Evolutionary conservation across 2,113 vertebrate genomes (phyloP).

Genomic region (Aix galericulata): DNA sequence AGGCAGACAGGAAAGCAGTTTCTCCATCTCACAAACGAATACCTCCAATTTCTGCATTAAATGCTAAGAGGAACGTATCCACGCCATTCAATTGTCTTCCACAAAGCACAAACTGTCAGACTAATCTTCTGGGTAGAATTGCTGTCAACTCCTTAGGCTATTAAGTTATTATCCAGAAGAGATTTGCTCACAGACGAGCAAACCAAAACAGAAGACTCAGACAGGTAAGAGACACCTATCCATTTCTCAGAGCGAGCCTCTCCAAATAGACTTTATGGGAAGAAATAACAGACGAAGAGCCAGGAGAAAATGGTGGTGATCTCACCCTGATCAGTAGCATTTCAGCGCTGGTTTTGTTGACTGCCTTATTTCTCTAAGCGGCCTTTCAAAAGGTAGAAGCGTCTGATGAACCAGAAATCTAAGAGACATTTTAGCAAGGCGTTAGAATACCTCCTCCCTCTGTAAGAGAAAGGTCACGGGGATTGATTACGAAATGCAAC

Average conservation of each 20-base stretch:
- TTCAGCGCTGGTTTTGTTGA: background rate
- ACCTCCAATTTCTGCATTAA: background rate
- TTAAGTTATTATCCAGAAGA: background rate
- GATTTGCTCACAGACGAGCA: background rate
- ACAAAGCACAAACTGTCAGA: background rate
- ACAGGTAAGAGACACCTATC: background rate
- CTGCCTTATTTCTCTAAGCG: background rate
- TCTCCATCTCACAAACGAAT: background rate
- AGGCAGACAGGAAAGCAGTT: background rate
- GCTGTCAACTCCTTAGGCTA: slow-evolving; percentile 28
- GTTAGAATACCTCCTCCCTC: background rate
- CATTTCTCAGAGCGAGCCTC: background rate
- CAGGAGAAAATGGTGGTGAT: background rate
- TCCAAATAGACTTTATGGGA: background rate
- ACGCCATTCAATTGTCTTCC: background rate
- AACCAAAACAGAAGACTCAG: background rate
- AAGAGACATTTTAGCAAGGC: background rate
- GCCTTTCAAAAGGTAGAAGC: background rate
- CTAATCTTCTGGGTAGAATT: slow-evolving; percentile 18
- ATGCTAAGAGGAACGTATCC: background rate
- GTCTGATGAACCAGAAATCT: background rate
- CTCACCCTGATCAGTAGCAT: fast-evolving
- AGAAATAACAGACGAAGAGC: background rate
- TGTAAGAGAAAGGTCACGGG: background rate
- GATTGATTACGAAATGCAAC: background rate